Evolutionary conservation across 2,797 vertebrate species (phyloP).

Genomic region (Lycodopsis pacificus): DNA sequence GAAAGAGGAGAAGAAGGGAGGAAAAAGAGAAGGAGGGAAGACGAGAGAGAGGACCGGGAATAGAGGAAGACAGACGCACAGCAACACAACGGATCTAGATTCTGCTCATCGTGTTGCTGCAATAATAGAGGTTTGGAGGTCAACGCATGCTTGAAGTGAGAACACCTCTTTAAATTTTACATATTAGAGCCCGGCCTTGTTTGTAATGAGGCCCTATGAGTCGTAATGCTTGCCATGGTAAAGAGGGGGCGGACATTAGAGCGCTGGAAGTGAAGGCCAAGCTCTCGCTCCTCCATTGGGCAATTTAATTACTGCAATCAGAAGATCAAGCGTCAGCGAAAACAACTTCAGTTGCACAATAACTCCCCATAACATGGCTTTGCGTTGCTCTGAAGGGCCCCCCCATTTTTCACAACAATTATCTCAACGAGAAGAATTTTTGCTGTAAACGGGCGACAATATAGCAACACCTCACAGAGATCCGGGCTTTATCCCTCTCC

Average conservation of each 20-base stretch:
- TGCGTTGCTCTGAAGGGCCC: constrained; percentile 44
- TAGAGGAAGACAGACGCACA: background rate
- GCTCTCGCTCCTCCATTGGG: constrained; percentile 60
- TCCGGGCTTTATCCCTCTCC: constrained; percentile 34
- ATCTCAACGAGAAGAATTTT: constrained; percentile 42
- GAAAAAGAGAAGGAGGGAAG: background rate
- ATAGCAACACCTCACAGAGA: constrained; percentile 20
- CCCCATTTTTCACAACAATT: constrained; percentile 31
- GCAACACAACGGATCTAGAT: constrained; percentile 27
- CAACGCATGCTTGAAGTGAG: constrained; percentile 43
- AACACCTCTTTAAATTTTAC: constrained; percentile 57
- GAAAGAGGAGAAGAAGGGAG: constrained; percentile 6
- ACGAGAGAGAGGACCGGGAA: constrained; percentile 3
- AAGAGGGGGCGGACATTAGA: constrained; percentile 55
- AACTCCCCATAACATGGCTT: constrained; percentile 39
- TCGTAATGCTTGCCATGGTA: constrained; percentile 54
- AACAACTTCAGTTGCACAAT: constrained; percentile 59
- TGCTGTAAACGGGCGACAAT: constrained; percentile 7
- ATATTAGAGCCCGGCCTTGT: constrained; percentile 63
- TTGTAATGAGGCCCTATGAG: constrained; percentile 64
- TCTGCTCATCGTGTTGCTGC: constrained; percentile 32
- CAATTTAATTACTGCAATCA: constrained; percentile 80
- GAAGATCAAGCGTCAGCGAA: constrained; percentile 67
- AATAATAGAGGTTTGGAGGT: constrained; percentile 55
- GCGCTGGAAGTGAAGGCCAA: constrained; percentile 47